Conservation (phyloP, 2,797 vertebrate species). For the Galago senegalensis region DNA sequence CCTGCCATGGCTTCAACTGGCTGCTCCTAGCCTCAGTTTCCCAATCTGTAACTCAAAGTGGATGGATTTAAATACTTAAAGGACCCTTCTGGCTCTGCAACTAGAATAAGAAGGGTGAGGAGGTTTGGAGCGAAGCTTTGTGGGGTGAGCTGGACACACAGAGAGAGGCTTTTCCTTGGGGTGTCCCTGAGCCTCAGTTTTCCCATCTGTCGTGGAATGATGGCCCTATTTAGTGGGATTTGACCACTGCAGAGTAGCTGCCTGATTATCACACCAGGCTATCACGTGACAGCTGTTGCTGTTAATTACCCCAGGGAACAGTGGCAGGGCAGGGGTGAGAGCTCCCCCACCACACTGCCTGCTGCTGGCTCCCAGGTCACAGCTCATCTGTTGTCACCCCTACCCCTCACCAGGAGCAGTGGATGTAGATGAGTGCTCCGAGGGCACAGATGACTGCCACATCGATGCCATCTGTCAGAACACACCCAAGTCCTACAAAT, state of each 20-base stretch:
- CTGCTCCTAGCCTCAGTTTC: neutral
- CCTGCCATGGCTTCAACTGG: neutral
- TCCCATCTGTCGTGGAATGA: neutral
- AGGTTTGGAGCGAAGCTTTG: neutral
- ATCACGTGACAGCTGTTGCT: fast-evolving
- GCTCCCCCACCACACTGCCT: neutral
- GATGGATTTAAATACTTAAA: neutral
- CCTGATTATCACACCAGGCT: neutral
- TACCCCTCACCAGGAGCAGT: constrained; percentile 53
- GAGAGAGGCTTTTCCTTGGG: neutral
- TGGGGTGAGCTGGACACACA: neutral
- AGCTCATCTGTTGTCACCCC: neutral
- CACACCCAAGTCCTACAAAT: constrained; percentile 96
- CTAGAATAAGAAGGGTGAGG: neutral
- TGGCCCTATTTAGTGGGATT: fast-evolving
- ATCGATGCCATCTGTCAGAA: constrained; percentile 99
- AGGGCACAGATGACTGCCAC: constrained; percentile 96
- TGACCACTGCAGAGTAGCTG: neutral
- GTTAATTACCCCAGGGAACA: fast-evolving
- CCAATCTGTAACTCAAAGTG: neutral
- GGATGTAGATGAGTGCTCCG: constrained; percentile 95
- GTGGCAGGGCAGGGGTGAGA: fast-evolving
- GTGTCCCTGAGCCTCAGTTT: neutral
- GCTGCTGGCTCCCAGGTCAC: neutral
- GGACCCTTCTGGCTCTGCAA: neutral